A percentile compares a stretch with the other conserved stretches of the same genome.
Evolutionary conservation across 1,140 invertebrate genomes (phyloP).

Genomic region (Solenopsis invicta): DNA sequence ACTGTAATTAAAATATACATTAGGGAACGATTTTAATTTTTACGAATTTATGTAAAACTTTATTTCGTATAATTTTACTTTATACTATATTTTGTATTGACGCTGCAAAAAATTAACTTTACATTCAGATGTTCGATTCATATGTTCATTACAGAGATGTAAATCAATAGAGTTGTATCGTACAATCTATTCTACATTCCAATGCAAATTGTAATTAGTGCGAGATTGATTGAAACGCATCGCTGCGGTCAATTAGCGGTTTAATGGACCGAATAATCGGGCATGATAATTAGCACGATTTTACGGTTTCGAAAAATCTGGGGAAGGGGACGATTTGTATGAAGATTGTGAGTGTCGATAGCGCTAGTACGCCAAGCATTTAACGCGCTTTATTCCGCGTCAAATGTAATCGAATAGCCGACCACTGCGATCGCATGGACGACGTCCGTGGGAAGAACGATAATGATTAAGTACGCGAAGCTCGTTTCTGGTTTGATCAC

Average conservation of each 20-base stretch:
- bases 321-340: constrained; percentile 69
- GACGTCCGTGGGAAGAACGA: neutral
- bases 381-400: constrained; percentile 55
- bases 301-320: constrained; percentile 57
- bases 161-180: neutral
- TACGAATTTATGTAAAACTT: neutral
- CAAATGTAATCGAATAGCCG: constrained; percentile 1
- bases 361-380: neutral
- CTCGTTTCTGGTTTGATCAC: constrained; percentile 18
- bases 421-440: neutral
- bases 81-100: neutral
- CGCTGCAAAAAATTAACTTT: neutral
- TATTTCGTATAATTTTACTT: neutral
- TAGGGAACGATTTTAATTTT: neutral
- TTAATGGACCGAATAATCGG: constrained; percentile 77
- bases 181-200: neutral
- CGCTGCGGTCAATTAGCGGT: constrained; percentile 63
- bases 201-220: neutral
- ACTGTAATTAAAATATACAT: neutral
- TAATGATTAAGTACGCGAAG: constrained; percentile 47
- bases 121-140: neutral
- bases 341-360: constrained; percentile 69
- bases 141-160: neutral
- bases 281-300: constrained; percentile 76
- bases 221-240: neutral